Conservation (phyloP, 2,888 invertebrate genomes). For the Lepidocyrtoides sp. region DNA sequence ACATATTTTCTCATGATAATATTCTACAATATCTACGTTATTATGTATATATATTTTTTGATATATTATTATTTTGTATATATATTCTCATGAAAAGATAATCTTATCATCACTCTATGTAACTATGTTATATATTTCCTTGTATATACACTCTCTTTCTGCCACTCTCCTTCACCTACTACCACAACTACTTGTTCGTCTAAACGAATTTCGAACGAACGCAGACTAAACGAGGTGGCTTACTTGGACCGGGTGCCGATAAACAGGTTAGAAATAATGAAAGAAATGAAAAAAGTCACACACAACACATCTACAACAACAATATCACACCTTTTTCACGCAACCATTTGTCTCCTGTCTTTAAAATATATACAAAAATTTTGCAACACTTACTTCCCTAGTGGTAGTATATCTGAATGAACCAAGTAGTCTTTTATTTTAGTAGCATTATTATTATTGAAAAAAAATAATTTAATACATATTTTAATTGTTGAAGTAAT, state of each 20-base stretch:
- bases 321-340: constrained; percentile 13
- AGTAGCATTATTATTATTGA: background rate
- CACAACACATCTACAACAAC: constrained; percentile 16
- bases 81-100: background rate
- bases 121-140: constrained; percentile 40
- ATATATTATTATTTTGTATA: constrained; percentile 44
- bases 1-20: background rate
- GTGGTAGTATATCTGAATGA: background rate
- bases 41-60: constrained; percentile 30
- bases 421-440: too few relatives aligned
- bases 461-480: too few relatives aligned
- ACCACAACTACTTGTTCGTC: constrained; percentile 56
- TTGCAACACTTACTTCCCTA: constrained; percentile 37
- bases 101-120: constrained; percentile 30
- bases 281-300: constrained; percentile 24
- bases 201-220: background rate
- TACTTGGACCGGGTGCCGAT: constrained; percentile 85
- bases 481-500: too few relatives aligned
- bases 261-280: constrained; percentile 86
- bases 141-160: constrained; percentile 31
- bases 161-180: constrained; percentile 45
- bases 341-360: background rate
- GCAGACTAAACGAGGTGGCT: constrained; percentile 86
- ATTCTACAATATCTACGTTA: background rate
- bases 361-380: background rate